Percentiles rank a stretch among this genome's conserved stretches.
Conservation (phyloP, 1,140 invertebrate genomes). For the Drosophila parabipectinata region DNA sequence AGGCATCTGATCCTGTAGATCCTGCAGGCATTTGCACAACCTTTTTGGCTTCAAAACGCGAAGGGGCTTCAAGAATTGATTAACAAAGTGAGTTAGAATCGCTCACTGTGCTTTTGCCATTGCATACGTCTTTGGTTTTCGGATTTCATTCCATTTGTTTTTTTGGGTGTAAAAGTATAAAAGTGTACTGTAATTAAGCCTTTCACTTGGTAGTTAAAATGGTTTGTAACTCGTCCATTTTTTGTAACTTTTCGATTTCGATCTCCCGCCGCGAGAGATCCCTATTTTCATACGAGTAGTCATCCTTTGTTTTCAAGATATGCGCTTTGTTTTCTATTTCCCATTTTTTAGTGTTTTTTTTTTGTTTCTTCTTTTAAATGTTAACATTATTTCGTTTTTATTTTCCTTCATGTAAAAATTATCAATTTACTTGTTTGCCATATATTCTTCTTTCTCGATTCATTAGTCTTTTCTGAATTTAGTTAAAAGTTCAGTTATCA, state of each 20-base stretch:
- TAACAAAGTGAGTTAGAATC: constrained; percentile 31
- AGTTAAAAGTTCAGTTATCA: constrained; percentile 55
- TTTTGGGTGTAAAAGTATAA: constrained; percentile 81
- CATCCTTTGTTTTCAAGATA: constrained; percentile 64
- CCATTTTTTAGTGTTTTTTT: constrained; percentile 16
- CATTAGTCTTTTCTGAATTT: constrained; percentile 67
- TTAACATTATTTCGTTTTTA: constrained; percentile 76
- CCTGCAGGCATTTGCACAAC: constrained; percentile 75
- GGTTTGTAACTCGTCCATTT: constrained; percentile 66
- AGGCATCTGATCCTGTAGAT: constrained; percentile 19
- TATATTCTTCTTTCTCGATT: constrained; percentile 31
- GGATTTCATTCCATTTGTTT: constrained; percentile 43
- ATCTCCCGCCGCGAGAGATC: constrained; percentile 25
- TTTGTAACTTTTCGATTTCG: constrained; percentile 27
- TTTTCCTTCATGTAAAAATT: constrained; percentile 67
- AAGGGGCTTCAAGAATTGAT: constrained; percentile 65
- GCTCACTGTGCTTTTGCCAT: constrained; percentile 19
- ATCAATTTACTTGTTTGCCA: constrained; percentile 61
- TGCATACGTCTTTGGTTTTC: constrained; percentile 28
- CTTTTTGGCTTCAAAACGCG: constrained; percentile 75
- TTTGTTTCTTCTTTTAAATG: constrained; percentile 53
- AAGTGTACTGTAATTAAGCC: constrained; percentile 72
- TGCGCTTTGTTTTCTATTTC: constrained; percentile 73
- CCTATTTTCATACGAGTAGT: constrained; percentile 21
- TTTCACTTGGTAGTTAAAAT: constrained; percentile 68